Evolutionary conservation across 2,113 vertebrate species (phyloP), one percentile per base, ranked within the genome.

Genomic region (Alligator sinensis): DNA sequence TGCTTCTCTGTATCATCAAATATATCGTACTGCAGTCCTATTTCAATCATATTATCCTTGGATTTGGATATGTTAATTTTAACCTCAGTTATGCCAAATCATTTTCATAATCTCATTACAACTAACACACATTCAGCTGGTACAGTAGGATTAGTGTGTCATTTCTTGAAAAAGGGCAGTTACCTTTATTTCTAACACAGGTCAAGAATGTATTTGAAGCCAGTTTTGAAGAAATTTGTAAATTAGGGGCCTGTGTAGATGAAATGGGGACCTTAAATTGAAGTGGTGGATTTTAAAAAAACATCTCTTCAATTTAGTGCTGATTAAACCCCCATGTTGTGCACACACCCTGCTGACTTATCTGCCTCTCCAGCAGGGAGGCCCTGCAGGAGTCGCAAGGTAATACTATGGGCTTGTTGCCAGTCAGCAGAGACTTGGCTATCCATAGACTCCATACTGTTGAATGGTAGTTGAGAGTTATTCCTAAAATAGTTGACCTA

Each of bases 41-140:
- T 9, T 86, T 84, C 58, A 88, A 5, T 78, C 10, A 0, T 34
- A 27, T 93, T 91, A 91, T 74, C 12, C 25, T 80, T 81, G 57
- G 15, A 78, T 92, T 85, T 81, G 0, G 80, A 22, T 66, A 70
- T 86, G 21, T 91, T 86, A 77, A 70, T 87, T 90, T 95, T 91
- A 95, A 93, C 27, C 28, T 91, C 75, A 18, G 1, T 14, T 19
- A 60, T 85, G 16, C 77, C 66, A 77, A 90, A 92, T 2, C 1
- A 62, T 91, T 89, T 92, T 88, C 9, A 28, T 81, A 80, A 9
- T n/a, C 59, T 57, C 55, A 2, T 54, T 80, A 61, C 22, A 77
- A 64, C 77, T 80, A 77, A 25, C 3, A 0, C 22, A 34, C 6
- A 60, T 13, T 28, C 30, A 80, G 60, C 88, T 88, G 62, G 75